Percentiles rank a stretch among this genome's conserved stretches.
Evolutionary conservation across 1,140 invertebrate species (phyloP).

Genomic region (Dreissena polymorpha): DNA sequence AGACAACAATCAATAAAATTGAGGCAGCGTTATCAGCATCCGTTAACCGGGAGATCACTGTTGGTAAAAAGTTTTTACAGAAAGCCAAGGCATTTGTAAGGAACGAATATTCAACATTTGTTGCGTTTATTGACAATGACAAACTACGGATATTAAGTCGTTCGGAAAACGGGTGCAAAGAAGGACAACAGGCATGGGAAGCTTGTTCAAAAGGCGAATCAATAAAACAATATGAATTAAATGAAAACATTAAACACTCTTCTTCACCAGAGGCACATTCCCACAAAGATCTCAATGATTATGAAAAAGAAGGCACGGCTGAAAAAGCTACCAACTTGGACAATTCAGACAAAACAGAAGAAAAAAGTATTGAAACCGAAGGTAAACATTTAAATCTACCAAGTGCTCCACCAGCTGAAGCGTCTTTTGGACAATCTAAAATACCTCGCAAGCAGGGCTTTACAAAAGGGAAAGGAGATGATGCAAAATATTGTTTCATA

Average conservation of each 20-base stretch:
- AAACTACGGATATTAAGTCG: neutral
- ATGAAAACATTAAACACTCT: neutral
- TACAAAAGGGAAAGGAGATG: neutral
- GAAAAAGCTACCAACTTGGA: neutral
- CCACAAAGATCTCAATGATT: neutral
- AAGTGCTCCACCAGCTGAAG: too few relatives aligned
- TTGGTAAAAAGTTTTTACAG: neutral
- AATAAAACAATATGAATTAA: neutral
- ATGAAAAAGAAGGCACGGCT: neutral
- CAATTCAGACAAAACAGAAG: neutral
- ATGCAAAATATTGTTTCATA: conserved; percentile 11
- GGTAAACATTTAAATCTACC: neutral
- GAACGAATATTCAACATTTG: neutral
- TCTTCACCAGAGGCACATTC: neutral
- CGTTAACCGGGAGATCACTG: neutral
- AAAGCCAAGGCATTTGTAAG: neutral
- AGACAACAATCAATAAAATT: neutral
- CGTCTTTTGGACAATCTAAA: too few relatives aligned
- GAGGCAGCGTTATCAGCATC: neutral
- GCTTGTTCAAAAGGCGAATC: neutral
- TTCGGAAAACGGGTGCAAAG: neutral
- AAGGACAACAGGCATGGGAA: neutral
- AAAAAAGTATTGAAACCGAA: neutral
- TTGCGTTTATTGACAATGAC: neutral
- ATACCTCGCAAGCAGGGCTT: neutral